These are phyloP conservation scores for Yponomeuta malinellus DNA, from an alignment of 2,888 invertebrate species.

Conservation along the genomic window DNA sequence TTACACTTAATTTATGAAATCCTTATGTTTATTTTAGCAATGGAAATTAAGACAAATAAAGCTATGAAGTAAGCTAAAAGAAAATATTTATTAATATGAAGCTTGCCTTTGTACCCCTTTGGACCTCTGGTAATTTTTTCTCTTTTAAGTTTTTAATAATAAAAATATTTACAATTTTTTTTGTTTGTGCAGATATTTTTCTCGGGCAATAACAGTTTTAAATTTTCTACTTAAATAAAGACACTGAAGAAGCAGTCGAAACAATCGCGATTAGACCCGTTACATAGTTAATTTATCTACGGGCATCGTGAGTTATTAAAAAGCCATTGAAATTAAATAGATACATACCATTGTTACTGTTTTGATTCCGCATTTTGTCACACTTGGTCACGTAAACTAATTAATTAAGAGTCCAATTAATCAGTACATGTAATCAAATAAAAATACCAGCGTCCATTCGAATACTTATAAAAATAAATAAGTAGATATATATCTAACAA, in stretches of 20 bases:
- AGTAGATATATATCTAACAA: conserved; percentile 19
- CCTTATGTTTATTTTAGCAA: too few species aligned
- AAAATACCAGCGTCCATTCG: background rate
- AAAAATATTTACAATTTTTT: too few species aligned
- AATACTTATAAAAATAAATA: conserved; percentile 14
- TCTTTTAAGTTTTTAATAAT: too few species aligned
- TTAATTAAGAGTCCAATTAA: background rate
- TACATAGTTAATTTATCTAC: background rate
- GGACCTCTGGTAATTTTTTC: too few species aligned
- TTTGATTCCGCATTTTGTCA: background rate
- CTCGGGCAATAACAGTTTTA: too few species aligned
- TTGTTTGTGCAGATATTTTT: background rate
- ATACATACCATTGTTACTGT: background rate
- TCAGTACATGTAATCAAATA: background rate
- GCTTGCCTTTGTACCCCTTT: too few species aligned
- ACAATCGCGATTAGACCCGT: too few species aligned
- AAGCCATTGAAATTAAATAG: background rate
- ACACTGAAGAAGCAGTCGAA: too few species aligned
- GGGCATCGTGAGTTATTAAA: background rate
- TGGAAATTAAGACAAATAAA: background rate
- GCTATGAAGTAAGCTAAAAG: background rate
- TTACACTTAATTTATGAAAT: background rate
- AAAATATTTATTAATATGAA: background rate
- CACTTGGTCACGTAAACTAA: background rate
- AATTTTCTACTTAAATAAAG: background rate